A percentile compares a stretch with the other conserved stretches of the same genome.
phyloP scores from a whole-genome alignment of 2,888 invertebrate species.

The Leptodirus hochenwartii region DNA sequence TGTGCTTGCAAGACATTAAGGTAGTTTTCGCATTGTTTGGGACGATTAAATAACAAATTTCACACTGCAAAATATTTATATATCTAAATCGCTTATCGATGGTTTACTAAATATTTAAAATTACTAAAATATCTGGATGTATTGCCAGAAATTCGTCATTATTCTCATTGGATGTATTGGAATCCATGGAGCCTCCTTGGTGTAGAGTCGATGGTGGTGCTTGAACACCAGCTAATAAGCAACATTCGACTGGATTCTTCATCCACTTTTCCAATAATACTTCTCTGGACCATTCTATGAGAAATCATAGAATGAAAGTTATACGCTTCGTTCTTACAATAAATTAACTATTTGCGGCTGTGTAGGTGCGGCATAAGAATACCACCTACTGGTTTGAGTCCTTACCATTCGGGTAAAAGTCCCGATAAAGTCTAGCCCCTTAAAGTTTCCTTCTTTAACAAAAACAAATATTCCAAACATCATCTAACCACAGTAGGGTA shows the following conservation, averaged over 20 bases:
- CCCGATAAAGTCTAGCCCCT: too few species aligned
- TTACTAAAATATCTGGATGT: conserved; percentile 22
- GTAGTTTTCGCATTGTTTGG: conserved; percentile 31
- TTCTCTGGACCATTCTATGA: conserved; percentile 47
- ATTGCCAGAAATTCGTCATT: conserved; percentile 15
- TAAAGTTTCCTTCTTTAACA: too few species aligned
- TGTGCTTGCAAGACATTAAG: conserved; percentile 40
- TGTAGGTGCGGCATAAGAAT: too few species aligned
- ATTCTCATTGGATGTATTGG: conserved; percentile 16
- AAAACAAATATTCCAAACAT: too few species aligned
- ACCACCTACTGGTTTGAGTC: too few species aligned
- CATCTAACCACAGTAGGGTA: too few species aligned
- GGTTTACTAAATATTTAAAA: conserved; percentile 1
- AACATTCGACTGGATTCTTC: conserved; percentile 42
- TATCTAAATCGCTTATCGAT: not conserved
- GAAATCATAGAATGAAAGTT: too few species aligned
- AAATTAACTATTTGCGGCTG: too few species aligned
- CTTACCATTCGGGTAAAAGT: too few species aligned
- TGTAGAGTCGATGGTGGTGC: conserved; percentile 34
- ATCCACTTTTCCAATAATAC: conserved; percentile 47
- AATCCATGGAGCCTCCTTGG: conserved; percentile 24
- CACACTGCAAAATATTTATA: conserved; percentile 29
- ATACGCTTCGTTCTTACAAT: too few species aligned
- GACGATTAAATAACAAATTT: conserved; percentile 36
- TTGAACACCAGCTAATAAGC: conserved; percentile 44